Evolutionary conservation across 1,140 invertebrate species (phyloP), one percentile per base, ranked within the genome.

Genomic region (Anadara kagoshimensis): DNA sequence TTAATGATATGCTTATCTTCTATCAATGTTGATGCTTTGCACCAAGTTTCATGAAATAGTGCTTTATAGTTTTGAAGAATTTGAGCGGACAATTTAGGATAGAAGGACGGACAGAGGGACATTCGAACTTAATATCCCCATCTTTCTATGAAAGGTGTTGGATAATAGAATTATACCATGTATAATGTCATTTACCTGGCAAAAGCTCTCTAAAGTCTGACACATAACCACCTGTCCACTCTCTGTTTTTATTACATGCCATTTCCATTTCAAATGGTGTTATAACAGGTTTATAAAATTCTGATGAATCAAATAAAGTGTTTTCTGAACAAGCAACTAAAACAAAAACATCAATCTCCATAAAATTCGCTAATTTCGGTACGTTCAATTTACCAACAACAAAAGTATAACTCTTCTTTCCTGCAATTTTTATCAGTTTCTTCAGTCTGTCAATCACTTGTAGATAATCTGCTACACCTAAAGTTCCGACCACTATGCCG

Each of bases 211-310:
- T 91, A 87, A 95, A 97, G 85, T 97, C 94, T 54, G 93, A 93
- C 20, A 93, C 90, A 86, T 95, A 94, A 41, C 93, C 91, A 36
- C 89, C 90, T 56, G 85, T 90, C 91, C 91, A 92, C 67, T 75
- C 90, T 87, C 84, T 91, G 90, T 81, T 91, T 91, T 79, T 91
- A 87, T 89, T 94, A 83, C 96, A 92, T 5, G 97, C 97, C 44
- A 97, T 90, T 90, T 98, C 97, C 49, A 98, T 90, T 90, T 99
- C 97, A 89, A 93, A 97, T 5, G 96, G 94, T n/a, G 95, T 96
- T 1, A 97, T 92, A 58, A 99, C 92, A 7, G 97, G 96, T 82
- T 94, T 94, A 69, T 95, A 94, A 87, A 95, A 97, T 47, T 98
- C 96, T 82, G 93, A 93, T 54, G 92, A 94, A 83, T 95, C 94